These are phyloP conservation scores for Bos taurus DNA, from an alignment of 2,113 vertebrate genomes.

Conservation along the genomic window ARS-UCD2.0 NC_037333.1:60735001-60735500, in stretches of 20 bases:
- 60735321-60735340: not conserved
- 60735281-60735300: not conserved
- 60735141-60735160: not conserved
- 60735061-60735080: not conserved
- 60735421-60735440: not conserved
- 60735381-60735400: not conserved
- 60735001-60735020: not conserved
- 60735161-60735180: not conserved
- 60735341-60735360: not conserved
- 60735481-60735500: not conserved
- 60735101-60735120: not conserved
- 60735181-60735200: not conserved
- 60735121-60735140: not conserved
- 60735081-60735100: not conserved
- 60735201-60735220: not conserved
- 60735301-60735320: not conserved
- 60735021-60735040: not conserved
- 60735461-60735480: not conserved
- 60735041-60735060: not conserved
- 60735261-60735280: not conserved
- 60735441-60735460: not conserved
- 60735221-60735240: not conserved
- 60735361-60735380: not conserved
- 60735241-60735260: not conserved
- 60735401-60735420: not conserved